These are phyloP conservation scores for Apeira syringaria DNA, from an alignment of 2,888 invertebrate species.

Conservation along the genomic window DNA sequence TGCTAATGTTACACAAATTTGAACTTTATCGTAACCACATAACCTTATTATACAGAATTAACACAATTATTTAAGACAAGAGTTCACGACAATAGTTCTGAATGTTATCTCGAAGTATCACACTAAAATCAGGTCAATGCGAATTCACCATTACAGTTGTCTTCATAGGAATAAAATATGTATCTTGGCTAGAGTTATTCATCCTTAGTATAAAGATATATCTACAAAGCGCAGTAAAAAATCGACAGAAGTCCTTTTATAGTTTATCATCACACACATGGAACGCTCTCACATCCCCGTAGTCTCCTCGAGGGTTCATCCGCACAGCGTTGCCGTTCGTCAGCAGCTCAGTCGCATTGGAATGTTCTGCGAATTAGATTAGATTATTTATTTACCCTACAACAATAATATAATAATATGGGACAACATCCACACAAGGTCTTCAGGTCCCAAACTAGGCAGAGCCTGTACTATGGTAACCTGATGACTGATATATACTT, in stretches of 20 bases:
- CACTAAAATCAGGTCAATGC: too few relatives aligned
- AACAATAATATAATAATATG: slow-evolving; percentile 24
- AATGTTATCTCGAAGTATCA: too few relatives aligned
- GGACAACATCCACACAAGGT: not conserved
- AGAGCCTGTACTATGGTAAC: not conserved
- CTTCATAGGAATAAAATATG: too few relatives aligned
- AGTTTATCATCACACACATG: slow-evolving; percentile 58
- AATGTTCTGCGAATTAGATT: slow-evolving; percentile 57
- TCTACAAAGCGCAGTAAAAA: slow-evolving; percentile 18
- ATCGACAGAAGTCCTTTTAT: slow-evolving; percentile 35
- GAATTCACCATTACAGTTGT: too few relatives aligned
- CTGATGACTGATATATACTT: not conserved
- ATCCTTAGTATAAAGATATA: too few relatives aligned
- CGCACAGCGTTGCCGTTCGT: slow-evolving; percentile 57
- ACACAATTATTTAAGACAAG: too few relatives aligned
- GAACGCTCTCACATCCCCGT: slow-evolving; percentile 38
- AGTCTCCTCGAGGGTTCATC: slow-evolving; percentile 56
- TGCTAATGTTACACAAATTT: too few relatives aligned
- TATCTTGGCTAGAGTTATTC: too few relatives aligned
- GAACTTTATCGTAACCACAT: too few relatives aligned
- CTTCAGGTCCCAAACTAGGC: not conserved
- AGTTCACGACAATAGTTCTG: too few relatives aligned
- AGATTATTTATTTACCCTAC: too few relatives aligned
- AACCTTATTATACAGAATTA: too few relatives aligned
- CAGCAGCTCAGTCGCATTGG: slow-evolving; percentile 58